Evolutionary conservation across 2,797 vertebrate species (phyloP), one percentile per base, ranked within the genome.

Genomic region (Iguana delicatissima): DNA sequence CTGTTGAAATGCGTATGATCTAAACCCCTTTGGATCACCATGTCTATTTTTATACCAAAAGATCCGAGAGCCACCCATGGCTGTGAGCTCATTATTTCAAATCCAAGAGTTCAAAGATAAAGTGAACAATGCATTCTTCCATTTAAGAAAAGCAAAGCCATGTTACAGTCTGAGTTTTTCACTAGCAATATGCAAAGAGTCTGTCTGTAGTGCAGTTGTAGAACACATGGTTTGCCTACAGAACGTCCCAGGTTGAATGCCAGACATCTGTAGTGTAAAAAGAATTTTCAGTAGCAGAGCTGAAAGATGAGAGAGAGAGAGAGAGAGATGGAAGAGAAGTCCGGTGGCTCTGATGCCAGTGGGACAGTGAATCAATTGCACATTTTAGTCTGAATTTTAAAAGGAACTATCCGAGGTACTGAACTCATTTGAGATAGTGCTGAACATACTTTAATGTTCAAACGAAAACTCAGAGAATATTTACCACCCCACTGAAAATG

Each of bases 1-100:
- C 74, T 92, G 35, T 89, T 85, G 55, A 90, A 72, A 90, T 90
- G 81, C 84, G 50, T 4, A 73, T 16, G 81, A 57, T 69, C 59
- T 42, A 88, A 57, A 87, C 50, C 12, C 26, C 18, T 91, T 57
- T 67, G 42, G n/a, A 84, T 42, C 18, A 26, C 18, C 50, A 1
- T 6, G 50, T 35, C 46, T 88, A 46, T 24, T 38, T 83, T 67
- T 88, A 79, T 57, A 67, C 52, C 35, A 1, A n/a, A 67, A 84
- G 74, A 64, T 55, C 14, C 79, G 38, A 79, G 8, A 55, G 67
- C 35, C 57, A 42, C 18, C 55, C 57, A 84, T 64, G 62, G 50
- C 77, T 35, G 10, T 79, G 50, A 80, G 32, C 12, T 88, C 62
- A 84, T 74, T 90, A 46, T 86, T 90, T 72, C 59, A 86, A 81